Evolutionary conservation across 2,113 vertebrate species (phyloP).

Genomic region (Ictalurus furcatus): DNA sequence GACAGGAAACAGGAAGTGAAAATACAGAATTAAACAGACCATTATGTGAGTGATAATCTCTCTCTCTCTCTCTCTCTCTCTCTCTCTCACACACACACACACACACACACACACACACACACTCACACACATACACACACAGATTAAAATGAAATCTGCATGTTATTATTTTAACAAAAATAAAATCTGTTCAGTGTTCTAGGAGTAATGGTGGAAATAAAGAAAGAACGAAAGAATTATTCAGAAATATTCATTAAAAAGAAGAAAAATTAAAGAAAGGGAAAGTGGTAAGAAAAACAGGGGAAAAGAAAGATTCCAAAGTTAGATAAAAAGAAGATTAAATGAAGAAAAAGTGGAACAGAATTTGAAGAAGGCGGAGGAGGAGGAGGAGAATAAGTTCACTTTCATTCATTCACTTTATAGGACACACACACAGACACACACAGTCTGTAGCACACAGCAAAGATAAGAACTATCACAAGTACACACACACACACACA

Average conservation of each 20-base stretch:
- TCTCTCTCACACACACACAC: neutral
- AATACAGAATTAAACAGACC: conserved; percentile 4
- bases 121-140: neutral
- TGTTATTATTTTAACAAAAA: neutral
- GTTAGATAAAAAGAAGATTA: no score
- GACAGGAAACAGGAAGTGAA: conserved; percentile 11
- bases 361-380: no score
- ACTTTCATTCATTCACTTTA: neutral
- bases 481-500: neutral
- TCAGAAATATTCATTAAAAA: neutral
- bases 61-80: neutral
- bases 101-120: neutral
- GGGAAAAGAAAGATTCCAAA: no score
- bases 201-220: neutral
- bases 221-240: neutral
- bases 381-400: neutral
- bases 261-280: neutral
- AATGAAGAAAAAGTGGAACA: neutral
- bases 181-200: neutral
- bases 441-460: neutral
- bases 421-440: neutral
- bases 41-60: neutral
- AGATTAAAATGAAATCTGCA: neutral
- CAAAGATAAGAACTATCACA: neutral
- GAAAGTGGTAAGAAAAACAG: neutral